Evolutionary conservation across 2,888 invertebrate genomes (phyloP).

Genomic region (Papilio demoleus): DNA sequence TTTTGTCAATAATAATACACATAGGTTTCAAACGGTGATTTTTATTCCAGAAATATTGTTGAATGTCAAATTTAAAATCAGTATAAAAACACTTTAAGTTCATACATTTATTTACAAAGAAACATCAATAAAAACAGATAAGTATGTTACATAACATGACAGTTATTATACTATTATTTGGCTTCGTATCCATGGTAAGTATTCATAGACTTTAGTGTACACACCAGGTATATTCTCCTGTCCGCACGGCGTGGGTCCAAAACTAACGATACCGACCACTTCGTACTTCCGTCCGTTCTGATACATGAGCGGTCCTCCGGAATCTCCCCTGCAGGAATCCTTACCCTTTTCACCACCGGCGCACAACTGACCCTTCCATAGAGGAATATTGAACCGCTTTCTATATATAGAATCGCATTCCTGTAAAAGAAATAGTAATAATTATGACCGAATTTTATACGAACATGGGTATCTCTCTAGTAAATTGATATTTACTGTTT

Average conservation of each 20-base stretch:
- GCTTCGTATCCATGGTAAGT: constrained; percentile 83
- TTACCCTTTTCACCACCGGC: constrained; percentile 82
- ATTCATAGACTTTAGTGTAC: constrained; percentile 84
- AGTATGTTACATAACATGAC: no score
- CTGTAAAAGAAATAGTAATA: constrained; percentile 45
- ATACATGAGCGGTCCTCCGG: constrained; percentile 85
- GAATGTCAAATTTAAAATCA: no score
- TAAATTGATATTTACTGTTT: no score
- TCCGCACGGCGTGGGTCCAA: constrained; percentile 85
- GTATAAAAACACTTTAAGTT: no score
- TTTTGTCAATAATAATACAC: no score
- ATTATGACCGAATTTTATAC: no score
- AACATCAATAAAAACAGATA: no score
- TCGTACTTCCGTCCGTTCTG: constrained; percentile 55
- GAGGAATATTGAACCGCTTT: constrained; percentile 42
- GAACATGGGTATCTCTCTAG: no score
- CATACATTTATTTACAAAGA: no score
- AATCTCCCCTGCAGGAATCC: constrained; percentile 86
- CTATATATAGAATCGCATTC: constrained; percentile 50
- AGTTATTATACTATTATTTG: constrained; percentile 50
- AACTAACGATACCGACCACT: constrained; percentile 83
- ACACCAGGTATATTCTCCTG: constrained; percentile 83
- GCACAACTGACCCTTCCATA: constrained; percentile 73
- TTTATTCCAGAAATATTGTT: no score
- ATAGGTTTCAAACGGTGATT: no score